phyloP scores from a whole-genome alignment of 1,140 invertebrate genomes.

The Zaprionus camerounensis region DNA sequence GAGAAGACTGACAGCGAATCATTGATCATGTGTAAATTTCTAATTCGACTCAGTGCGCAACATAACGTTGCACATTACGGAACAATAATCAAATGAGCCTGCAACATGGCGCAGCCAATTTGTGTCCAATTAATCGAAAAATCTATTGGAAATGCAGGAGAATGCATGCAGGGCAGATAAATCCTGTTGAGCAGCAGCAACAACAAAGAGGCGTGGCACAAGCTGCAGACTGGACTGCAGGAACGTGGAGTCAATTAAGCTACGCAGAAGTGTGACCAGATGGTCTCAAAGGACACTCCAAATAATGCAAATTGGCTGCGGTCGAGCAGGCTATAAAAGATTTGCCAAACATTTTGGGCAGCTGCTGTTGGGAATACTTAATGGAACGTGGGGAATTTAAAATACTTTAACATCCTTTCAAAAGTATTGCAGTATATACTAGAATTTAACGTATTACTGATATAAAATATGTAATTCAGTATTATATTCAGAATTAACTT shows the following conservation, averaged over 20 bases:
- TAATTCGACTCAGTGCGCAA: conserved; percentile 24
- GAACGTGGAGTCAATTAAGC: conserved; percentile 39
- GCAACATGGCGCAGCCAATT: conserved; percentile 46
- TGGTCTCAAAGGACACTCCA: conserved; percentile 13
- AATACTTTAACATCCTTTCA: background rate
- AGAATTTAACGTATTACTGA: too few relatives aligned
- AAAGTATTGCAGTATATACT: background rate
- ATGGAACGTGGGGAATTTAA: background rate
- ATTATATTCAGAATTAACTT: too few relatives aligned
- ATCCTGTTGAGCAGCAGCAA: conserved; percentile 4
- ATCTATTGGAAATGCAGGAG: conserved; percentile 23
- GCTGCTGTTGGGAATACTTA: background rate
- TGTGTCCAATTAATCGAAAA: conserved; percentile 59
- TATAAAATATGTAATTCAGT: too few relatives aligned
- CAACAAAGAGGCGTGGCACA: background rate
- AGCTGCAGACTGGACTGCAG: background rate
- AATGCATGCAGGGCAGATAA: conserved; percentile 25
- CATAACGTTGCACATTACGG: background rate
- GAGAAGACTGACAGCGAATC: background rate
- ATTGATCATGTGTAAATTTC: conserved; percentile 20
- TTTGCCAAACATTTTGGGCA: background rate
- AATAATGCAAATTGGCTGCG: conserved; percentile 24
- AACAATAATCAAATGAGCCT: conserved; percentile 53
- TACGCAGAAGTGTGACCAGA: conserved; percentile 28
- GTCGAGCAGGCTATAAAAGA: conserved; percentile 1